phyloP scores from a whole-genome alignment of 1,140 invertebrate genomes.

The Chrysomallon squamiferum region DNA sequence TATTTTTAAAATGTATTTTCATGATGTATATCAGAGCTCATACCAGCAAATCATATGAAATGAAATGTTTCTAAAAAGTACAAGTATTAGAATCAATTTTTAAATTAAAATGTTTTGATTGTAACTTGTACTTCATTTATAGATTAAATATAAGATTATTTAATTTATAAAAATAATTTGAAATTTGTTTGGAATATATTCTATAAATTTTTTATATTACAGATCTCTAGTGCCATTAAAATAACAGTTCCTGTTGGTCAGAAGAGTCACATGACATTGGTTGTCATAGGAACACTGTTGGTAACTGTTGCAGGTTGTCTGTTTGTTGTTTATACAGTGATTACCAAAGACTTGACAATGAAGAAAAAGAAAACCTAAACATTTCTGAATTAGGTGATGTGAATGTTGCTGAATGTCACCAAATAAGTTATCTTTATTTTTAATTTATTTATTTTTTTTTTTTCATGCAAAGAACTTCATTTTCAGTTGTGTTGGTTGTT shows the following conservation, averaged over 20 bases:
- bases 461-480: too few species aligned
- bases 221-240: slow-evolving; percentile 3
- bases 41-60: not conserved
- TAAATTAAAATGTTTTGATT: too few species aligned
- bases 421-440: too few species aligned
- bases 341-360: slow-evolving; percentile 10
- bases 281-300: slow-evolving; percentile 17
- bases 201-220: slow-evolving; percentile 16
- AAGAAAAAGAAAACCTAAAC: slow-evolving; percentile 9
- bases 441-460: too few species aligned
- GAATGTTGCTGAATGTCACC: too few species aligned
- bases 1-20: not conserved
- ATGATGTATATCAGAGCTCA: not conserved
- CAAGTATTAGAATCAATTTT: too few species aligned
- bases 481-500: too few species aligned
- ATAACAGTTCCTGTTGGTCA: slow-evolving; percentile 21
- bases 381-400: not conserved
- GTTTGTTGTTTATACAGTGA: slow-evolving; percentile 9
- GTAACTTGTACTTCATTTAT: too few species aligned
- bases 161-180: not conserved
- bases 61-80: not conserved
- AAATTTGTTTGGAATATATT: not conserved
- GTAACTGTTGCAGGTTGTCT: slow-evolving; percentile 18
- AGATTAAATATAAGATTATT: too few species aligned
- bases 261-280: slow-evolving; percentile 7